Conservation (phyloP, 2,888 invertebrate genomes). For the Helobdella robusta region DNA sequence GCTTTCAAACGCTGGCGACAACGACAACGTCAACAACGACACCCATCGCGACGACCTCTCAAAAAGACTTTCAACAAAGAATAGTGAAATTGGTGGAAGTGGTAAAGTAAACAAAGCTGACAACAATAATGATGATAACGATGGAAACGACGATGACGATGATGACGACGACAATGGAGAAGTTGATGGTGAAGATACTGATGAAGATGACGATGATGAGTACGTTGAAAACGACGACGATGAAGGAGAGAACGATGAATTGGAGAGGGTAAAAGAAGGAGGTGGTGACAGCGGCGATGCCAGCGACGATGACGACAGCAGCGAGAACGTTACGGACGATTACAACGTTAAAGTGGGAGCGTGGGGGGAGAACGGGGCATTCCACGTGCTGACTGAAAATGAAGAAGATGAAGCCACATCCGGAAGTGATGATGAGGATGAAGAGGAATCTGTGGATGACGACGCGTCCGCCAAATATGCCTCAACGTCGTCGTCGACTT, state of each 20-base stretch:
- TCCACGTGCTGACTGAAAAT: neutral
- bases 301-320: neutral
- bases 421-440: neutral
- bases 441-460: neutral
- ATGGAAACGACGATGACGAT: too few relatives aligned
- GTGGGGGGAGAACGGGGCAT: neutral
- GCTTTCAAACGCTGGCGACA: too few relatives aligned
- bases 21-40: too few relatives aligned
- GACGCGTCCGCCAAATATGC: neutral
- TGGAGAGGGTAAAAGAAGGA: neutral
- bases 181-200: neutral
- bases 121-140: conserved; percentile 8
- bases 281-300: neutral
- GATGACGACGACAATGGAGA: neutral
- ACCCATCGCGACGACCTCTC: neutral
- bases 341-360: too few relatives aligned
- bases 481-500: conserved; percentile 1
- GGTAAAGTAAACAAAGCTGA: neutral
- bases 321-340: neutral
- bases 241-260: neutral
- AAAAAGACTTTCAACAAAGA: neutral
- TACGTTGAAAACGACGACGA: too few relatives aligned
- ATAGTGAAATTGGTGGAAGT: neutral
- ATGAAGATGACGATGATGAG: conserved; percentile 9
- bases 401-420: conserved; percentile 5